phyloP scores from a whole-genome alignment of 2,888 invertebrate genomes.

The Volucella zonaria region DNA sequence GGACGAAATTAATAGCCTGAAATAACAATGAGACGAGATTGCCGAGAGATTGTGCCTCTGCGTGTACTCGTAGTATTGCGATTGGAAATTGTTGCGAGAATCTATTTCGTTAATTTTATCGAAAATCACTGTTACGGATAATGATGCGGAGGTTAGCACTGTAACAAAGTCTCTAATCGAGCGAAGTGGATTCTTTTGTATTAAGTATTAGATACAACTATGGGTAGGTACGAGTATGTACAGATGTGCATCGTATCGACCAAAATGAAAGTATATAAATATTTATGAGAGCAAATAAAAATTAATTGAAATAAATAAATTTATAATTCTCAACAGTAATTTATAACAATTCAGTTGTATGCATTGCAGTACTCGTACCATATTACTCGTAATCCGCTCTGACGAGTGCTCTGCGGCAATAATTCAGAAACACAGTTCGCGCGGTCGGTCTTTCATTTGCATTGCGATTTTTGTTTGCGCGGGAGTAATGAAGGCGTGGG shows the following conservation, averaged over 20 bases:
- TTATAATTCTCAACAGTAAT: constrained; percentile 39
- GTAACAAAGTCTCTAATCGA: neutral
- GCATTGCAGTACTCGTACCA: constrained; percentile 16
- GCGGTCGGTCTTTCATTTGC: constrained; percentile 42
- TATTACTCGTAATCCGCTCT: neutral
- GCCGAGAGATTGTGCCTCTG: constrained; percentile 29
- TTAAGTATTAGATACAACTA: too few species aligned
- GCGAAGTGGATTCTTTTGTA: neutral
- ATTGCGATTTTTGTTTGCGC: constrained; percentile 32
- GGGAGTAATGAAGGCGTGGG: neutral
- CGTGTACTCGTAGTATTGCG: constrained; percentile 40
- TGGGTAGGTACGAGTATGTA: too few species aligned
- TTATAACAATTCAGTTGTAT: constrained; percentile 27
- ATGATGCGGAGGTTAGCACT: neutral
- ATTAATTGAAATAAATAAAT: constrained; percentile 61
- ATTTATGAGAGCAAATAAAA: constrained; percentile 16
- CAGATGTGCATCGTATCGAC: too few species aligned
- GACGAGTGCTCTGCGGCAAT: constrained; percentile 28
- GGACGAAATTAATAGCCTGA: constrained; percentile 61
- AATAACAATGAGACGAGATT: constrained; percentile 60
- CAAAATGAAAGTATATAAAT: too few species aligned
- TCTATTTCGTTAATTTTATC: constrained; percentile 57
- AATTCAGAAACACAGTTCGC: constrained; percentile 40
- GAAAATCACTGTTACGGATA: constrained; percentile 12
- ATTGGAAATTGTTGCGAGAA: constrained; percentile 61